These are phyloP conservation scores for Axinella damicornis DNA, from an alignment of 37 sponge, comb jelly and placozoan genomes.

Conservation along the genomic window DNA sequence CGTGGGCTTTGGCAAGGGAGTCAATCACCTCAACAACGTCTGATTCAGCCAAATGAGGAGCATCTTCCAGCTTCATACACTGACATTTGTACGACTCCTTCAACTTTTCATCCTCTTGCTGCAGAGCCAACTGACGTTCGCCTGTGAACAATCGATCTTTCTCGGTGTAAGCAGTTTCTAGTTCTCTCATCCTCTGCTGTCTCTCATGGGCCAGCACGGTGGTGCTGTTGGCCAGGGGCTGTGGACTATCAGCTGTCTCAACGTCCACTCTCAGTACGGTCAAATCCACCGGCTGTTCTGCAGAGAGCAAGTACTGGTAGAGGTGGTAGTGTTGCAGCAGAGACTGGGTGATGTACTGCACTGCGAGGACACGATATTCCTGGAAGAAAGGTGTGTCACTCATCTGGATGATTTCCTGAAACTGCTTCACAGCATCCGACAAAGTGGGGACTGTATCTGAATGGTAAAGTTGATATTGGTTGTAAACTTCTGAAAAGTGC, in stretches of 20 bases:
- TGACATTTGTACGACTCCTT: not conserved
- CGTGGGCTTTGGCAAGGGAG: conserved; percentile 2
- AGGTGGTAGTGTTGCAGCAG: conserved; percentile 44
- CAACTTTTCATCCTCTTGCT: not conserved
- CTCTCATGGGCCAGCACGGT: not conserved
- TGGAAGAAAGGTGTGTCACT: not conserved
- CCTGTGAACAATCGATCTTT: not conserved
- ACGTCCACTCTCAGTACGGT: not conserved
- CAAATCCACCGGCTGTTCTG: not conserved
- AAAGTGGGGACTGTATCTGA: not conserved
- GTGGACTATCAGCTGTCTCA: not conserved
- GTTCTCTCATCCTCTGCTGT: not conserved
- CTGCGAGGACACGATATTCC: not conserved
- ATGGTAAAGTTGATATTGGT: too few relatives aligned
- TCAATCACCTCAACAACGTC: not conserved
- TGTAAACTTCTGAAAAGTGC: too few relatives aligned
- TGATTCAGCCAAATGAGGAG: not conserved
- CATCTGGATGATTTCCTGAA: not conserved
- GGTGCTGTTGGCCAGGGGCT: not conserved
- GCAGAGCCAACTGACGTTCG: not conserved
- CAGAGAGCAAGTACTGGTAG: conserved; percentile 19
- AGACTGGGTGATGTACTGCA: conserved; percentile 15
- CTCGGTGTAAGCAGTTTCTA: not conserved
- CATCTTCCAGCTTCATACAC: not conserved
- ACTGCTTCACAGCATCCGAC: not conserved